These are phyloP conservation scores for Ibidorhyncha struthersii DNA, from an alignment of 2,113 vertebrate genomes.

Conservation along the genomic window DNA sequence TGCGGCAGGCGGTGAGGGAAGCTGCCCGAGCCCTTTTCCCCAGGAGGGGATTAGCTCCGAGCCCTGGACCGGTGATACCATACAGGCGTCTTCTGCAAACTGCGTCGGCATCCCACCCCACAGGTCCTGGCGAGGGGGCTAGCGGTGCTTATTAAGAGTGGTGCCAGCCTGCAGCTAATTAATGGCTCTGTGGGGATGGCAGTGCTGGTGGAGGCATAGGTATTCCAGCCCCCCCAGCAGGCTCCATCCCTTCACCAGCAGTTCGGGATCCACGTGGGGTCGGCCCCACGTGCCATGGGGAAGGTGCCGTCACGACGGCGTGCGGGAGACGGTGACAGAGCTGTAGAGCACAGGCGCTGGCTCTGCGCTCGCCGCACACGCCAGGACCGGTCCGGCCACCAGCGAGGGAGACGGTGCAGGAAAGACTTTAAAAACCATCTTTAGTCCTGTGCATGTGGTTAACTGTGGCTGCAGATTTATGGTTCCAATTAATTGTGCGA, in stretches of 20 bases:
- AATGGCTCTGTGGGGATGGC: neutral
- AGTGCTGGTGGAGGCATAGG: neutral
- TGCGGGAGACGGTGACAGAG: neutral
- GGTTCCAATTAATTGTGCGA: neutral
- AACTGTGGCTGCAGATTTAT: neutral
- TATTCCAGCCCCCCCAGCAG: neutral
- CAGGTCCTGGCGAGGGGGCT: neutral
- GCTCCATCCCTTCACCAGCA: neutral
- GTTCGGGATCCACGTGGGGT: rapidly evolving
- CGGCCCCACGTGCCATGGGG: rapidly evolving
- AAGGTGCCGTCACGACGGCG: rapidly evolving
- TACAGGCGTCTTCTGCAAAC: neutral
- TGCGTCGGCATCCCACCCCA: rapidly evolving
- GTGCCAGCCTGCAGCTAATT: neutral
- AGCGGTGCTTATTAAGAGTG: rapidly evolving
- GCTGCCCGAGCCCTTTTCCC: neutral
- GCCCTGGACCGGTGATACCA: neutral
- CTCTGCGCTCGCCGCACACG: rapidly evolving
- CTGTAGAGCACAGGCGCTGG: rapidly evolving
- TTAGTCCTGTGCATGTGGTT: neutral
- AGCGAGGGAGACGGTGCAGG: neutral
- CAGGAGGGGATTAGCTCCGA: neutral
- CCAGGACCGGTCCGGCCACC: neutral
- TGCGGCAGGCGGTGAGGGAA: neutral
- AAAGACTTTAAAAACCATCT: neutral